Conservation (phyloP, 2,113 vertebrate genomes). For the Ailuropoda melanoleuca region DNA sequence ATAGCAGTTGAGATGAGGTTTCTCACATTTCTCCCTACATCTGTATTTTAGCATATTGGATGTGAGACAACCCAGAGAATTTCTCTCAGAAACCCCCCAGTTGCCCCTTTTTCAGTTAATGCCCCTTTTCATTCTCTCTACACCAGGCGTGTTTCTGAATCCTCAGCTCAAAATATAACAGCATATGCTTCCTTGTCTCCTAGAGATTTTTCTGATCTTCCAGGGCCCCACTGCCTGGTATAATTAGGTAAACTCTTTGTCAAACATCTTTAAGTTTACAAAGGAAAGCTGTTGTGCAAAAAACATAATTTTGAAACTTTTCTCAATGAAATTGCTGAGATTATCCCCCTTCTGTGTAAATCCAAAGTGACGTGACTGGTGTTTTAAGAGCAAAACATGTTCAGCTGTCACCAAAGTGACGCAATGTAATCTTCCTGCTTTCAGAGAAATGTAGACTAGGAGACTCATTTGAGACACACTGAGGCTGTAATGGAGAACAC, state of each 20-base stretch:
- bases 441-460: constrained; percentile 14
- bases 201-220: constrained; percentile 12
- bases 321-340: constrained; percentile 61
- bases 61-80: neutral
- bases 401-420: constrained; percentile 47
- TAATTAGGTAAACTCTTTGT: constrained; percentile 39
- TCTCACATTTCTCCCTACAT: neutral
- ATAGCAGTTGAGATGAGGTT: neutral
- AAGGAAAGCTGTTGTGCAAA: constrained; percentile 14
- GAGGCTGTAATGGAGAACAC: neutral
- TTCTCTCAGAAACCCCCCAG: neutral
- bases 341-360: constrained; percentile 50
- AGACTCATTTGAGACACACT: constrained; percentile 22
- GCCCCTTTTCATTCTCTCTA: neutral
- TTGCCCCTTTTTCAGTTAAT: neutral
- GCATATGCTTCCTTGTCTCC: neutral
- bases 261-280: constrained; percentile 40
- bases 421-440: constrained; percentile 34
- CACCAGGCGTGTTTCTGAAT: neutral
- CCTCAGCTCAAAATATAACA: constrained; percentile 2
- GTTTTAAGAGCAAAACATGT: constrained; percentile 49
- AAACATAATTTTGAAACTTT: constrained; percentile 47
- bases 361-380: constrained; percentile 53
- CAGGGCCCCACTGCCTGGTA: neutral
- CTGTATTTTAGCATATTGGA: neutral